Base-by-base conservation (phyloP, 2,113 vertebrate genomes). In the Antidorcas marsupialis region DNA sequence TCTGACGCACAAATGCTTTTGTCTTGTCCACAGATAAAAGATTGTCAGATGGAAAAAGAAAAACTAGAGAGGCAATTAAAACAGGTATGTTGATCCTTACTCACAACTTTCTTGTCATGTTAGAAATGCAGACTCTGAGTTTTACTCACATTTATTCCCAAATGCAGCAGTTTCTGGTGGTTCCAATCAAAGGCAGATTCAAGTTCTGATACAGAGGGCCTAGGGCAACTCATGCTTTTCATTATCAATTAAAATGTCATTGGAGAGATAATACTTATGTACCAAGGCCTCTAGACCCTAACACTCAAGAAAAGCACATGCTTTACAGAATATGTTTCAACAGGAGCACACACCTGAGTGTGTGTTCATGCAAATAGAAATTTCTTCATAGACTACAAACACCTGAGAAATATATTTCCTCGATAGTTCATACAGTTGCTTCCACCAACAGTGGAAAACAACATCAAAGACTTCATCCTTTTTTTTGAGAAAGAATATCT, bases 31-130 rank as follows among this genome's bases (percentile, higher is more conserved):
- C 71, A 98, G 98, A 97, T 98, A 82, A 98, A 98, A 96, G 79
- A 86, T 33, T 98, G 71, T 93, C 91, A 97, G 39, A 87, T 97
- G 93, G 92, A 98, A 95, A 98, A 97, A 76, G 93, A 97, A 97
- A 96, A 94, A 79, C 91, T 98, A 17, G 87, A 97, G 92, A 97
- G 74, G 57, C 97, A 97, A 78, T 82, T 98, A 86, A 98, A 98
- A 89, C 97, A 98, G 97, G 97, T 98, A 92, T 12, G 93, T 79
- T 28, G 57, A 5, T 14, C 39, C 30, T 71, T 12, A 55, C 47
- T 62, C 62, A 53, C 25, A 47, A 4, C 21, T 33, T 30, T 64
- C 14, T 71, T 45, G 23, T 52, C 23, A 2, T 33, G 8, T 79
- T 30, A 74, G 47, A 96, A 86, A 52, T 9, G 5, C 13, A 0